phyloP scores from a whole-genome alignment of 2,888 invertebrate species.

The Lasioglossum calceatum region DNA sequence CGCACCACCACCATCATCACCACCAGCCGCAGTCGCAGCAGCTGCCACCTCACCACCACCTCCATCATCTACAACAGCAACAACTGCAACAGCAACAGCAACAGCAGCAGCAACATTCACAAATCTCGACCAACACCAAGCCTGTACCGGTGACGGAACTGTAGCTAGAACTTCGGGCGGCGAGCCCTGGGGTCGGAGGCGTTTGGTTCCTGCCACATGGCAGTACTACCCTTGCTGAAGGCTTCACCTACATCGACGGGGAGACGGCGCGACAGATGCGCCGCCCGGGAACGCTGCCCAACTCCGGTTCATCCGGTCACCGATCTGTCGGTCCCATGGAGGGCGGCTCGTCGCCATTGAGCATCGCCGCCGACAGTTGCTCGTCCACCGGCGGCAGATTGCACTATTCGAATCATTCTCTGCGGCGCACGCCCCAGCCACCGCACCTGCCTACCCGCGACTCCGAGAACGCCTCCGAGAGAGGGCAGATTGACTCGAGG shows the following conservation, averaged over 20 bases:
- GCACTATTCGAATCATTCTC: constrained; percentile 76
- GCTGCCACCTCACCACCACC: constrained; percentile 82
- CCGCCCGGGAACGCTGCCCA: constrained; percentile 83
- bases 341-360: constrained; percentile 48
- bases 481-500: constrained; percentile 59
- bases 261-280: constrained; percentile 87
- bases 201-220: constrained; percentile 90
- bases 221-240: constrained; percentile 88
- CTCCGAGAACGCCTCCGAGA: constrained; percentile 50
- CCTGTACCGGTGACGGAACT: constrained; percentile 96
- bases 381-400: constrained; percentile 50
- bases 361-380: constrained; percentile 52
- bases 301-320: constrained; percentile 62
- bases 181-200: constrained; percentile 88
- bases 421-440: constrained; percentile 55
- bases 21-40: constrained; percentile 82
- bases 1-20: constrained; percentile 85
- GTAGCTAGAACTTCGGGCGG: constrained; percentile 98
- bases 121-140: constrained; percentile 84
- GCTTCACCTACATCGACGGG: constrained; percentile 91
- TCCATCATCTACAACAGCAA: constrained; percentile 77
- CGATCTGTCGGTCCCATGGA: constrained; percentile 52
- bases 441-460: constrained; percentile 58
- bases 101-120: constrained; percentile 84
- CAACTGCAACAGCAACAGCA: constrained; percentile 81